Base-by-base conservation (phyloP, 2,113 vertebrate species). In the Balaeniceps rex region DNA sequence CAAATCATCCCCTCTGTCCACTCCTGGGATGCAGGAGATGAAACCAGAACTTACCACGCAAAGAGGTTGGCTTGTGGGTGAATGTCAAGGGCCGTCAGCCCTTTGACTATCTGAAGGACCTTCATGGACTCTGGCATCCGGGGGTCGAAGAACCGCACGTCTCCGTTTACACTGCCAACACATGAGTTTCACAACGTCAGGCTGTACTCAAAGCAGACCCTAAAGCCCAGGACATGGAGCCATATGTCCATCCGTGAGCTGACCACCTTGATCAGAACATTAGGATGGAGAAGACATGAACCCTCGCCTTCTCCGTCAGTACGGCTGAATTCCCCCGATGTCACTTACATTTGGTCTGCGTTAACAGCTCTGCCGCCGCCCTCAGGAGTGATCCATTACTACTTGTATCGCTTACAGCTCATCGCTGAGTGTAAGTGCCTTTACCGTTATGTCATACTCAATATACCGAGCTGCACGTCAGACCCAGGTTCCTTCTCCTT, bases 41-140 rank as follows among this genome's bases (percentile, higher is more conserved):
- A 40, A 36, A 38, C 9, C 3, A 57, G 60, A 12, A 98, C 99
- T 98, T 82, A 99, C 99, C 99, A 99, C 0, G 99, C 99, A 4
- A 99, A 99, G 70, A 99, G 98, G 97, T 99, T 99, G 75, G 99
- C 99, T 94, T 99, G 99, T 0, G 99, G 99, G 96, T 99, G 99
- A 94, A 99, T 99, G 98, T 99, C 99, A 7, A 99, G 97, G 7
- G 99, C 99, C 0, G 99, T 99, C 70, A 99, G 96, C 58, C 99
- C 99, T 93, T 99, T 99, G 86, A 99, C 99, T 2, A 99, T 99
- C 98, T 99, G 99, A 66, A 99, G 97, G 78, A 99, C 98, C 34
- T 98, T 99, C 97, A 99, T 97, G 2, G 99, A 99, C 97, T 99
- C 99, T 0, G 99, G 98, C 91, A 98, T 96, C 92, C 99, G 98